Conservation (phyloP, 1,140 invertebrate genomes). For the Drosophila eugracilis region DNA sequence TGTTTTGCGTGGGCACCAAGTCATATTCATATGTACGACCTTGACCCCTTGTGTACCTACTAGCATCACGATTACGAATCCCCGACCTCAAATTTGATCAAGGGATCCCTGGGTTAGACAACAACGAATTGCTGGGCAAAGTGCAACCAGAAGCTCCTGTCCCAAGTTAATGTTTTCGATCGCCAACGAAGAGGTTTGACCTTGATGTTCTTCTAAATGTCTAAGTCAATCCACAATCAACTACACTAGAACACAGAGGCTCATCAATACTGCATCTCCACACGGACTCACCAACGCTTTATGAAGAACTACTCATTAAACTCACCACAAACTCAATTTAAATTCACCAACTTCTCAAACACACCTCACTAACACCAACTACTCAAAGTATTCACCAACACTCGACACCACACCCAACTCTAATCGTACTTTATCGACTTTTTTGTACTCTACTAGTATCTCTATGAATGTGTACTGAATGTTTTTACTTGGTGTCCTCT, state of each 20-base stretch:
- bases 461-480: constrained; percentile 71
- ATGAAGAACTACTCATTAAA: neutral
- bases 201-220: constrained; percentile 23
- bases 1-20: constrained; percentile 58
- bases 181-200: constrained; percentile 57
- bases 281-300: neutral
- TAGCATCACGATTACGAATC: constrained; percentile 32
- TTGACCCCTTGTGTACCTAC: constrained; percentile 34
- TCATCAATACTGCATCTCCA: neutral
- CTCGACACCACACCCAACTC: constrained; percentile 14
- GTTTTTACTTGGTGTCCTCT: constrained; percentile 78
- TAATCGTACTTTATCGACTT: constrained; percentile 28
- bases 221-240: constrained; percentile 18
- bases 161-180: constrained; percentile 61
- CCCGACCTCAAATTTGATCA: constrained; percentile 26
- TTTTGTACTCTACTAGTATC: constrained; percentile 51
- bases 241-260: neutral
- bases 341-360: constrained; percentile 9
- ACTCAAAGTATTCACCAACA: constrained; percentile 12
- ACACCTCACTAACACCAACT: neutral
- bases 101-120: constrained; percentile 69
- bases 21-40: constrained; percentile 42
- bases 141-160: constrained; percentile 54
- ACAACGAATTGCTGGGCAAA: constrained; percentile 64
- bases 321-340: neutral